phyloP scores from a whole-genome alignment of 2,113 vertebrate genomes.

The Heterotis niloticus region DNA sequence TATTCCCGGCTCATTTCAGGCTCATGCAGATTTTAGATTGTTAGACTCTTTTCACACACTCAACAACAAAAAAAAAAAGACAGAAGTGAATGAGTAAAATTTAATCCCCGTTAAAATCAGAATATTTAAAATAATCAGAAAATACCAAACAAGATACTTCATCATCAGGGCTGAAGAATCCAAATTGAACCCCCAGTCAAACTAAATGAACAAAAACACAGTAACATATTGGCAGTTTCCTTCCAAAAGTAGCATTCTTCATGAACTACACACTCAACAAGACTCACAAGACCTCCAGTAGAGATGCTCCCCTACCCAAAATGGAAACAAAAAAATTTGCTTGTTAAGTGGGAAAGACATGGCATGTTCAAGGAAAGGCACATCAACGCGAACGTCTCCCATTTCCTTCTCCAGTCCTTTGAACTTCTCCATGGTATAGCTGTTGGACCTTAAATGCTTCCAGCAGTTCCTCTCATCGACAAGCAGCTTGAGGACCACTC shows the following conservation, averaged over 20 bases:
- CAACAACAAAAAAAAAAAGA: background rate
- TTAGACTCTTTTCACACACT: background rate
- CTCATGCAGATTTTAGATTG: background rate
- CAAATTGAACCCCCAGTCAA: background rate
- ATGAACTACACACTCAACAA: background rate
- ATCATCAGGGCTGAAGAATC: background rate
- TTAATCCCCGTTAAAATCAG: constrained; percentile 1
- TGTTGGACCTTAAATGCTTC: no score
- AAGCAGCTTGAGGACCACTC: no score
- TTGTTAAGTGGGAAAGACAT: no score
- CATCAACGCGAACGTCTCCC: no score
- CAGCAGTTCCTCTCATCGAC: no score
- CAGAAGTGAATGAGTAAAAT: background rate
- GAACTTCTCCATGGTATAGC: no score
- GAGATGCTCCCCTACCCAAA: no score
- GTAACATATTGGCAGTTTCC: background rate
- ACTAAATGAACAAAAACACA: background rate
- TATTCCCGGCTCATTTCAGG: background rate
- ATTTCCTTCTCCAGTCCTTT: no score
- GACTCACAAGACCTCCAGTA: background rate
- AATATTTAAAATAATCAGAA: background rate
- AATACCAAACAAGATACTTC: background rate
- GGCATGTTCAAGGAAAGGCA: no score
- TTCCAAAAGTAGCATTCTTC: background rate
- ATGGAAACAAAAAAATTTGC: no score